These are phyloP conservation scores for Chaetodon trifascialis DNA, from an alignment of 2,113 vertebrate species.

Conservation along the genomic window DNA sequence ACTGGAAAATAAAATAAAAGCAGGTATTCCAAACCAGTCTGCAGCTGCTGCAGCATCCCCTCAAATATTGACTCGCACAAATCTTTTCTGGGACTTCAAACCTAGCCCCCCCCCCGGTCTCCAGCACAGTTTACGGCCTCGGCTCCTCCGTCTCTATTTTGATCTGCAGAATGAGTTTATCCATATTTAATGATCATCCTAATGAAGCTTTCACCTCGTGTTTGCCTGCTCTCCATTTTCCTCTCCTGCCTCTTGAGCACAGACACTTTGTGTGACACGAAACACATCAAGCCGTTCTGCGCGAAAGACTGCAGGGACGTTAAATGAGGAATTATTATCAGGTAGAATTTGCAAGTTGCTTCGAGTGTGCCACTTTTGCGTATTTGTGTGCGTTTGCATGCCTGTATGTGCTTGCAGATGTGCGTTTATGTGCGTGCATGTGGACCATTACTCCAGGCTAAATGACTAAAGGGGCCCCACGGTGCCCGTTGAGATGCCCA, in stretches of 20 bases:
- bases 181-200: slow-evolving; percentile 67
- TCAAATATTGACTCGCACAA: slow-evolving; percentile 48
- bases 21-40: slow-evolving; percentile 18
- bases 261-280: slow-evolving; percentile 12
- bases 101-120: not conserved
- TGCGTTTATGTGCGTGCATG: not conserved
- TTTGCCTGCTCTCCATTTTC: slow-evolving; percentile 48
- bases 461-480: slow-evolving; percentile 50
- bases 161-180: slow-evolving; percentile 68
- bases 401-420: not conserved
- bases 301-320: not conserved
- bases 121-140: slow-evolving; percentile 38
- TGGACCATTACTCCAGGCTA: slow-evolving; percentile 53
- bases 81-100: slow-evolving; percentile 29
- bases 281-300: not conserved
- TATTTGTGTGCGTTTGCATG: not conserved
- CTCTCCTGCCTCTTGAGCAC: slow-evolving; percentile 17
- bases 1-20: slow-evolving; percentile 33
- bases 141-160: slow-evolving; percentile 54
- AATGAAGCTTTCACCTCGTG: slow-evolving; percentile 62
- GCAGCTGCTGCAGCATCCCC: slow-evolving; percentile 28
- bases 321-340: not conserved
- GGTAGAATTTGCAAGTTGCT: not conserved
- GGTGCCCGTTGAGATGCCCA: slow-evolving; percentile 41
- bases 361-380: not conserved